Base-by-base conservation (phyloP, 2,113 vertebrate genomes). In the Nycticorax nycticorax region DNA sequence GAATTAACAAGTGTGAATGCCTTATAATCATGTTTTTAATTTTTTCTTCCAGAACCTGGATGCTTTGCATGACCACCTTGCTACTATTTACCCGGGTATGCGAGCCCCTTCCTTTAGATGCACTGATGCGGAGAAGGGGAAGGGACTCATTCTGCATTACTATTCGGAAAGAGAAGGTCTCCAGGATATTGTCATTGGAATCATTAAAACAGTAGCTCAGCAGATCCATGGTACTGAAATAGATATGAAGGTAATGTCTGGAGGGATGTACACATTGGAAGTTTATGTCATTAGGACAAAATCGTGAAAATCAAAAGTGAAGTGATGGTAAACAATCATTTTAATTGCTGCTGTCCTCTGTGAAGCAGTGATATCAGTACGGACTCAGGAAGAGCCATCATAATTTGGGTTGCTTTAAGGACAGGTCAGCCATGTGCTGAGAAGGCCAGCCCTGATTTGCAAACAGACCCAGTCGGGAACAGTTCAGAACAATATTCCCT, bases 61-160 rank as follows among this genome's bases (percentile, higher is more conserved):
- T 91, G 99, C 99, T 68, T 97, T 99, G 35, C 99, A 99, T 15
- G 99, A 99, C 97, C 99, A 99, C 97, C 98, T 99, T 14, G 99
- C 99, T 64, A 99, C 99, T 85, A 99, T 99, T 97, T 99, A 99
- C 93, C 99, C 99, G 0, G 99, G 99, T 11, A 99, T 99, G 99
- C 98, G 99, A 43, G 99, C 99, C 8, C 99, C 99, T 68, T 99
- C 99, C 8, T 99, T 99, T 73, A 98, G 99, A 66, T 99, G 99
- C 94, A 99, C 99, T 0, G 99, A 99, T 30, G 99, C 99, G 0
- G 99, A 99, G 78, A 99, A 99, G 82, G 99, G 99, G 48, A 99
- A 99, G 97, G 99, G 99, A 37, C 98, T 99, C 63, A 99, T 99
- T 95, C 98, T 99, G 62, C 99, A 99, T 97, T 99, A 99, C 97